phyloP scores from a whole-genome alignment of 2,113 vertebrate genomes.

The Abramis brama region DNA sequence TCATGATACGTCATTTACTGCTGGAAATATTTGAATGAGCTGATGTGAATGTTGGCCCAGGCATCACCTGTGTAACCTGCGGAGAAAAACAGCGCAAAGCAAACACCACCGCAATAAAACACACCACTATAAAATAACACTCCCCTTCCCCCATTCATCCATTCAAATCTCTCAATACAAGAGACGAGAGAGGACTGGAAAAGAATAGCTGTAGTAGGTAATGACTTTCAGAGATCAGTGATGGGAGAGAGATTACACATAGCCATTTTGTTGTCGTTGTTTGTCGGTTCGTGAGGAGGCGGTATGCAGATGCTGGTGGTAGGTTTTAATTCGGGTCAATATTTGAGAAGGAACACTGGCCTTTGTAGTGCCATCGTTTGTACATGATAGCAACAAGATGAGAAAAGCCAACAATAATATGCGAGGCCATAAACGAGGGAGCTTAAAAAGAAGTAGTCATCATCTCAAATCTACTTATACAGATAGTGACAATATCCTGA shows the following conservation, averaged over 20 bases:
- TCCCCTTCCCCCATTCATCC: constrained; percentile 2
- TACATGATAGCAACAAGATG: constrained; percentile 64
- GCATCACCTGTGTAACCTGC: constrained; percentile 39
- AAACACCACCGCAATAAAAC: constrained; percentile 39
- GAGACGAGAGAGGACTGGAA: not conserved
- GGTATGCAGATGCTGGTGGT: constrained; percentile 50
- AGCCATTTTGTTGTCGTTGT: constrained; percentile 26
- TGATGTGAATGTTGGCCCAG: constrained; percentile 21
- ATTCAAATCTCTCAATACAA: constrained; percentile 1
- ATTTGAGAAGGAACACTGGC: constrained; percentile 66
- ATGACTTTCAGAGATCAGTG: constrained; percentile 15
- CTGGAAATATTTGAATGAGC: constrained; percentile 24
- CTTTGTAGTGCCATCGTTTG: constrained; percentile 65
- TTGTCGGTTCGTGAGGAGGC: not conserved
- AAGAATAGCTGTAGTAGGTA: not conserved
- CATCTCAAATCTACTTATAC: constrained; percentile 9
- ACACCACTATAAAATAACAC: constrained; percentile 25
- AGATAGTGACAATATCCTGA: constrained; percentile 14
- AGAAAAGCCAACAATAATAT: constrained; percentile 60
- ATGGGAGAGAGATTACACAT: not conserved
- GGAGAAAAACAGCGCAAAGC: constrained; percentile 27
- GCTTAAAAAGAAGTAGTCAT: constrained; percentile 36
- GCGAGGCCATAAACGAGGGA: constrained; percentile 62
- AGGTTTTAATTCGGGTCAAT: constrained; percentile 63
- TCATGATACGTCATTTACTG: not conserved